Conservation (phyloP, 2,797 vertebrate genomes). For the Myotis planiceps region DNA sequence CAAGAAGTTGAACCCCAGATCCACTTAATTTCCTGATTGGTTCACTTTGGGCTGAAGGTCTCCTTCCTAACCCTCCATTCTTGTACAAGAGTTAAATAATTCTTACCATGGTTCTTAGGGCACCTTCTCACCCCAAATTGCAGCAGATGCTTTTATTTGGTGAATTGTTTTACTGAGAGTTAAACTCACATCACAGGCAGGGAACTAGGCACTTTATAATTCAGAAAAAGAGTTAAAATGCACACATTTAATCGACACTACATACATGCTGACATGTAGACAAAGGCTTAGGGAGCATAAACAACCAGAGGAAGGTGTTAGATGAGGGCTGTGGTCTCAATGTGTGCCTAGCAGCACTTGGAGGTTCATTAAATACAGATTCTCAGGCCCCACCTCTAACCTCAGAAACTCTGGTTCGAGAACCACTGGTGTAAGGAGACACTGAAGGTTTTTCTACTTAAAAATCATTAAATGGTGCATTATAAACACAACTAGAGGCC, state of each 20-base stretch:
- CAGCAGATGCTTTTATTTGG: not conserved
- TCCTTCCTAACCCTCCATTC: not conserved
- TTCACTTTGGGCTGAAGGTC: not conserved
- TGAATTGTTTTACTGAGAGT: not conserved
- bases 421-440: not conserved
- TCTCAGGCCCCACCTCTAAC: not conserved
- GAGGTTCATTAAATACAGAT: not conserved
- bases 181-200: not conserved
- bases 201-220: not conserved
- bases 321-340: not conserved
- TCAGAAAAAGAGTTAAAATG: not conserved
- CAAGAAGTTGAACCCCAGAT: not conserved
- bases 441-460: not conserved
- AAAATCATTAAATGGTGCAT: not conserved
- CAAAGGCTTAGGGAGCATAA: not conserved
- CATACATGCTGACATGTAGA: not conserved
- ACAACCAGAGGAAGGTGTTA: not conserved
- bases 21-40: not conserved
- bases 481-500: not conserved
- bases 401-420: not conserved
- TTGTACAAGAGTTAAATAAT: not conserved
- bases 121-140: not conserved
- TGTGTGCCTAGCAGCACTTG: not conserved
- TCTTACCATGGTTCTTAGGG: not conserved
- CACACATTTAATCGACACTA: not conserved